These are phyloP conservation scores for Dendronephthya gigantea DNA, from an alignment of 64 coral and sea anemone genomes.

Conservation along the genomic window DNA sequence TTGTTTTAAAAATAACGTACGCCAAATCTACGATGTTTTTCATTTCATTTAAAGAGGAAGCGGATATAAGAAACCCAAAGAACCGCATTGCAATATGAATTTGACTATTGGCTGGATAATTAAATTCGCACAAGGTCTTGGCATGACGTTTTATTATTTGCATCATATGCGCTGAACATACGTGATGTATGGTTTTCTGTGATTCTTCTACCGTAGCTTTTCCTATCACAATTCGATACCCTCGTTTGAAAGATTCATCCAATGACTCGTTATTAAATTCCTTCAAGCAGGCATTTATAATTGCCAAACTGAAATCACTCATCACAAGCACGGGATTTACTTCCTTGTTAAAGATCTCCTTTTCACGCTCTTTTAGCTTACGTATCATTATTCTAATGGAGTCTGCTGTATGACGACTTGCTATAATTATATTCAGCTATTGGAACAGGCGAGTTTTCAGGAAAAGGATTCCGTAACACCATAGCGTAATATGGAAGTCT, in stretches of 20 bases:
- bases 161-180: slow-evolving; percentile 24
- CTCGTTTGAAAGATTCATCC: background rate
- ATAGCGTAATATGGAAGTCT: slow-evolving; percentile 26
- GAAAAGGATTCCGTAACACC: slow-evolving; percentile 7
- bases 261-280: slow-evolving; percentile 32
- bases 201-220: background rate
- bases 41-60: slow-evolving; percentile 15
- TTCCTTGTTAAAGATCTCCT: background rate
- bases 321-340: background rate
- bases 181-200: slow-evolving; percentile 9
- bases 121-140: background rate
- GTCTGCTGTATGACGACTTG: slow-evolving; percentile 9
- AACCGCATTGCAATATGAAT: slow-evolving; percentile 30
- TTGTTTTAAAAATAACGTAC: slow-evolving; percentile 7
- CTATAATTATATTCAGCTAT: slow-evolving; percentile 31
- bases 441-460: slow-evolving; percentile 16
- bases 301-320: slow-evolving; percentile 27
- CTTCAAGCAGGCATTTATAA: slow-evolving; percentile 2
- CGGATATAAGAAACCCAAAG: slow-evolving; percentile 1
- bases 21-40: background rate
- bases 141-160: slow-evolving; percentile 26
- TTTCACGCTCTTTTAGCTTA: slow-evolving; percentile 26
- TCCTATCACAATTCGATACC: slow-evolving; percentile 27
- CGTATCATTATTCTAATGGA: slow-evolving; percentile 28
- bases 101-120: slow-evolving; percentile 1